Conservation (phyloP, 1,140 invertebrate genomes). For the Archivesica marissinica region DNA sequence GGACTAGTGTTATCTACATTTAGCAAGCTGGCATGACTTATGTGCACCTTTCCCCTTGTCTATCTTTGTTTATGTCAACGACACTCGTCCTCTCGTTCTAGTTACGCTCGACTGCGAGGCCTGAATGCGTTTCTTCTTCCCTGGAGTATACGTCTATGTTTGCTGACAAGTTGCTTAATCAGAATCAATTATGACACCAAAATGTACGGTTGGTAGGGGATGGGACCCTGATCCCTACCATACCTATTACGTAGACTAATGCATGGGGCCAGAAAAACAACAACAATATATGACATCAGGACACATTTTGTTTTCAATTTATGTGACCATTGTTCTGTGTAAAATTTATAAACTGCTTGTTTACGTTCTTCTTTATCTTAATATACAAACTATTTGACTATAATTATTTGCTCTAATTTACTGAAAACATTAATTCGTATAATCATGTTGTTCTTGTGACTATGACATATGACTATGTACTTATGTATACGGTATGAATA, state of each 20-base stretch:
- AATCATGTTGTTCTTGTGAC: no score
- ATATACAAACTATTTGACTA: no score
- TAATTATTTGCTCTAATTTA: no score
- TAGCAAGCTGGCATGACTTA: conserved; percentile 55
- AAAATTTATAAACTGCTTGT: not conserved
- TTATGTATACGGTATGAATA: no score
- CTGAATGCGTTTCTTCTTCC: conserved; percentile 16
- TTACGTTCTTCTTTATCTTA: not conserved
- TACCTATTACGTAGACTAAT: no score
- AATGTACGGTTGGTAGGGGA: no score
- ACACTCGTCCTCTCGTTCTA: not conserved
- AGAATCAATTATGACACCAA: not conserved
- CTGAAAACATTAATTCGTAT: no score
- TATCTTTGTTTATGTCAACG: conserved; percentile 47
- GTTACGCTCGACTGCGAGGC: not conserved
- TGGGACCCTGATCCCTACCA: no score
- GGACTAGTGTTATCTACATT: conserved; percentile 42
- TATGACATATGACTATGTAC: no score
- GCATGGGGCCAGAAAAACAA: no score
- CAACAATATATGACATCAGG: conserved; percentile 14
- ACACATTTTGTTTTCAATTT: conserved; percentile 33
- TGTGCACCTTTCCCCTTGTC: conserved; percentile 36
- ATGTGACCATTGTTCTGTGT: conserved; percentile 3
- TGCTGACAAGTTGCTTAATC: conserved; percentile 21
- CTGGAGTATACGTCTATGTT: not conserved